Base-by-base conservation (phyloP, 2,888 invertebrate genomes). In the Agelastica alni region DNA sequence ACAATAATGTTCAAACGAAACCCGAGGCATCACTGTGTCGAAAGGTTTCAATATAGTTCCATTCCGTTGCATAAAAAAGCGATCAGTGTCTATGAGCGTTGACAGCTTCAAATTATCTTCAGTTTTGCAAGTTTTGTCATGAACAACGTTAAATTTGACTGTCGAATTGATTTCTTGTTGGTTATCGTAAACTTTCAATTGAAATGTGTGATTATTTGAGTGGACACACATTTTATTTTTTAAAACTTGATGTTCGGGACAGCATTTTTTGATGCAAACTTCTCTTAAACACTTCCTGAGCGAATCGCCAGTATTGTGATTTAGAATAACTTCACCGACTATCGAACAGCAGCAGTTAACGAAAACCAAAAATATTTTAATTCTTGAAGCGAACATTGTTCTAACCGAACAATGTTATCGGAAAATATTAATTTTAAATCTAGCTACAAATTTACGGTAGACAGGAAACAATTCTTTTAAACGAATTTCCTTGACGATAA, bases 261-360 rank as follows among this genome's bases (percentile, higher is more conserved):
- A 66, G 36, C 66, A 66, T 43, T 66, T 66, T 31, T 58, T 47
- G 4, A 66, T 48, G 42, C 66, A 66, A 3, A 4, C 32, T 3
- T 12, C 4, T 37, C 4, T 28, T 37, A 26, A 60, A 63, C 26
- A 57, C 28, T 10, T 13, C 16, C 4, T 59, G 46, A 44, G 20
- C 4, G 45, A 47, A n/a, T 64, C 60, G 7, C 22, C 26, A 2
- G 61, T 45, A 28, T 56, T 37, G 22, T 58, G 57, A 10, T 60
- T 53, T 7, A 59, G 16, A 10, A 53, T 22, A 5, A 53, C 49
- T 7, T 46, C 42, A 13, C 41, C 10, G 3, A 39, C 3, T 3
- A n/a, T 10, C 3, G 9, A 48, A 42, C 31, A 51, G 9, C 14
- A 13, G 41, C 20, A 18, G 34, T 13, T 17, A 45, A n/a, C 10